phyloP scores from a whole-genome alignment of 1,140 invertebrate genomes.

The Chionoecetes opilio region DNA sequence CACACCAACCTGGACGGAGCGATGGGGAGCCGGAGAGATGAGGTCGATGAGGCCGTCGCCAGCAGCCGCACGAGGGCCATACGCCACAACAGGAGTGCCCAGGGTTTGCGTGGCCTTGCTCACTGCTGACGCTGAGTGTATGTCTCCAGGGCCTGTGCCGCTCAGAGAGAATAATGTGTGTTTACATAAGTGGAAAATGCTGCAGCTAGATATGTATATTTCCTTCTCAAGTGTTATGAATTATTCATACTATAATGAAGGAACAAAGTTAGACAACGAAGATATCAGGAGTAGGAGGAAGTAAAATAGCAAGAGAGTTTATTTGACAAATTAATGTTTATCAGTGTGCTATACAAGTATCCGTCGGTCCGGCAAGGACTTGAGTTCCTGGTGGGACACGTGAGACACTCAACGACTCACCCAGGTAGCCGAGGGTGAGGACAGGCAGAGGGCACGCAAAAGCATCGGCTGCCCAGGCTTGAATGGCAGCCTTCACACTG shows the following conservation, averaged over 20 bases:
- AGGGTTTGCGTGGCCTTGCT: slow-evolving; percentile 38
- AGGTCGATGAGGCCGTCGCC: slow-evolving; percentile 50
- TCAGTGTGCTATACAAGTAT: background rate
- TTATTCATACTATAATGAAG: background rate
- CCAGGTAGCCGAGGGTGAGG: slow-evolving; percentile 28
- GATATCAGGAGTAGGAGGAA: background rate
- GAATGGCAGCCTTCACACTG: background rate
- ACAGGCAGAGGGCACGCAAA: background rate
- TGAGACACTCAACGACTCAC: background rate
- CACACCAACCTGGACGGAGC: slow-evolving; percentile 42
- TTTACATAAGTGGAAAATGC: background rate
- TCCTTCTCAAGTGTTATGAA: no score
- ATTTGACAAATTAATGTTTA: no score
- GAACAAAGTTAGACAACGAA: background rate
- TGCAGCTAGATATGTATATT: no score
- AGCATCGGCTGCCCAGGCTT: background rate
- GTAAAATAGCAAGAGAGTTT: background rate
- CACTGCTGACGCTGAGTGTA: slow-evolving; percentile 54
- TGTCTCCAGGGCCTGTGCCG: slow-evolving; percentile 55
- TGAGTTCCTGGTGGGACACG: background rate
- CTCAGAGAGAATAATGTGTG: background rate
- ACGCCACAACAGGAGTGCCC: slow-evolving; percentile 50
- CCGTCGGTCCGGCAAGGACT: no score
- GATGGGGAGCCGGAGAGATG: slow-evolving; percentile 59
- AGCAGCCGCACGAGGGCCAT: slow-evolving; percentile 44